Evolutionary conservation across 2,888 invertebrate genomes (phyloP), one percentile per base, ranked within the genome.

Genomic region (Lacanobia oleracea): DNA sequence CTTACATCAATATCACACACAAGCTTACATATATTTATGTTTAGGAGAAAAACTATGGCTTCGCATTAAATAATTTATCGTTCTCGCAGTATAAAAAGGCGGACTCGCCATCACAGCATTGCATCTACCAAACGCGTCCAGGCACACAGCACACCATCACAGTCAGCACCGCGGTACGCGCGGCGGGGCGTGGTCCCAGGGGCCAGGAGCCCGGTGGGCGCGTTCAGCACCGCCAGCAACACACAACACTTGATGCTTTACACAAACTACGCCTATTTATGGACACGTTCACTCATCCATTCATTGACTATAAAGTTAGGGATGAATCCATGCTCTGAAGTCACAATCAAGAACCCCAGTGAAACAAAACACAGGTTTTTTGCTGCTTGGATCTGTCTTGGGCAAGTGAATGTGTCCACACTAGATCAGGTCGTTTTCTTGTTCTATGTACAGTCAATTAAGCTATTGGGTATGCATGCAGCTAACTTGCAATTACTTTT

Each of bases 1-100:
- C 95, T 95, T 95, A 95, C 92, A 86, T 95, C 95, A 95, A 95
- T 96, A 96, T 96, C 96, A 96, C 96, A 96, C 95, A 94, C 95
- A 93, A 91, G 91, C 95, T 95, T 95, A 96, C 94, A 27, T 27
- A 1, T 27, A 27, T 27, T 27, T 27, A 27, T 27, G 2, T 27
- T 27, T 2, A 95, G 95, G 95, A 95, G 95, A 96, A 96, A 96
- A 96, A 96, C 95, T 96, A 95, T 96, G 95, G 95, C 95, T 96
- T 95, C 91, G 88, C 91, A 93, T 94, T 96, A 95, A 95, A 95
- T 95, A 92, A 95, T 93, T 95, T 92, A 95, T 93, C 90, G 93
- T 94, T 94, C 94, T 92, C 91, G 88, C 92, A 90, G 91, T 94
- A 94, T 92, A 94, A 94, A 79, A 94, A 91, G 90, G 84, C 89